Base-by-base conservation (phyloP, 1,140 invertebrate genomes). In the Drosophila chauvacae region DNA sequence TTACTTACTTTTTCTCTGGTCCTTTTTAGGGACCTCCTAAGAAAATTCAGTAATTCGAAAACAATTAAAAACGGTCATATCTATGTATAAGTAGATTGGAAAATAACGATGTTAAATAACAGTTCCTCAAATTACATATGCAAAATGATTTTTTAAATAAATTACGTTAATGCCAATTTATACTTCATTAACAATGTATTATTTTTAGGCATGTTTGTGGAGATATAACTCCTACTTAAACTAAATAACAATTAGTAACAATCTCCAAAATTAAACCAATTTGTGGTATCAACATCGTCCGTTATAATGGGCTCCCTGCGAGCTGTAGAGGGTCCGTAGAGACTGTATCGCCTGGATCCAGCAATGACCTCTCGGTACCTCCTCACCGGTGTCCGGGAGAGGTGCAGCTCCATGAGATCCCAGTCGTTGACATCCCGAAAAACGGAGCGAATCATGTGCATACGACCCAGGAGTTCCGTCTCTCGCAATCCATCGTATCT, bases 371-470 rank as follows among this genome's bases (percentile, higher is more conserved):
- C 84, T 1, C 84, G 77, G 47, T 87, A 87, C 4, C 84, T 68
- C 26, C 80, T 79, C 13, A 87, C 77, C 9, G 84, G 84, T 14
- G 57, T 71, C 26, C 84, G 80, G 9, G 84, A 79, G 62, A 87
- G 70, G 18, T 88, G 84, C 51, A 88, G 45, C 30, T 88, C 84
- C 84, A 88, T 88, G 13, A 88, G 56, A 13, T 90, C 81, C 81
- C 85, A 88, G 16, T 84, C 81, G 47, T 79, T 88, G 7, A 78
- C 68, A 28, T 92, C 84, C 56, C 81, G 84, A 39, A 92, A 85
- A 11, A 92, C 91, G 4, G 84, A 87, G 4, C 77, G 78, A 13
- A 91, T 57, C 70, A 80, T 80, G n/a, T 74, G 63, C 84, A 88
- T 88, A 26, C 84, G 84, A 9, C 80, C 68, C 28, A 87, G 44